These are phyloP conservation scores for Arremon brunneinucha DNA, from an alignment of 2,797 vertebrate species.

Conservation along the genomic window DNA sequence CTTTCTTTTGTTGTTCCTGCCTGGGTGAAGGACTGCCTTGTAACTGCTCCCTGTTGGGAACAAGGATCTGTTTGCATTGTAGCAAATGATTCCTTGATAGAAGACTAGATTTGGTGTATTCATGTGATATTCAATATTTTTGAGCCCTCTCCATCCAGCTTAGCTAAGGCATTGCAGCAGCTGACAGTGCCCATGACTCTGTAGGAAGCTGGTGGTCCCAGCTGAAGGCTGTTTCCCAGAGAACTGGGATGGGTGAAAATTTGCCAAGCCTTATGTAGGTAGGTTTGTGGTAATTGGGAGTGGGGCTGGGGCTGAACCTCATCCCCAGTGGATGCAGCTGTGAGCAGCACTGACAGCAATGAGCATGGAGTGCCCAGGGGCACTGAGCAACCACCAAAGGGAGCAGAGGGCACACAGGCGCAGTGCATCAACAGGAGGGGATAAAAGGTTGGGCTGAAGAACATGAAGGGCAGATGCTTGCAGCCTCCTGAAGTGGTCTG, in stretches of 20 bases:
- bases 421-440: not conserved
- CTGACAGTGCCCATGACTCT: not conserved
- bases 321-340: not conserved
- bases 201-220: not conserved
- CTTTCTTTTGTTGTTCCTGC: not conserved
- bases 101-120: not conserved
- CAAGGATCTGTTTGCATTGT: not conserved
- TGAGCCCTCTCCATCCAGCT: not conserved
- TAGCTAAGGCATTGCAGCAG: not conserved
- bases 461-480: not conserved
- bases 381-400: not conserved
- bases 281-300: not conserved
- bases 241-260: not conserved
- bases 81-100: not conserved
- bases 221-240: not conserved
- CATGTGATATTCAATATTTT: not conserved
- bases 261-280: not conserved
- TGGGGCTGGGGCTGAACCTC: not conserved
- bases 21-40: not conserved
- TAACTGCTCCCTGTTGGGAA: not conserved
- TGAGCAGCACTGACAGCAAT: not conserved
- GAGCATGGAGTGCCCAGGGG: not conserved
- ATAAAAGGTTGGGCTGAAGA: not conserved
- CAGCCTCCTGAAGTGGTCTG: not conserved
- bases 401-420: not conserved